Conservation (phyloP, 2,797 vertebrate species). For the Otolemur crassicaudatus region DNA sequence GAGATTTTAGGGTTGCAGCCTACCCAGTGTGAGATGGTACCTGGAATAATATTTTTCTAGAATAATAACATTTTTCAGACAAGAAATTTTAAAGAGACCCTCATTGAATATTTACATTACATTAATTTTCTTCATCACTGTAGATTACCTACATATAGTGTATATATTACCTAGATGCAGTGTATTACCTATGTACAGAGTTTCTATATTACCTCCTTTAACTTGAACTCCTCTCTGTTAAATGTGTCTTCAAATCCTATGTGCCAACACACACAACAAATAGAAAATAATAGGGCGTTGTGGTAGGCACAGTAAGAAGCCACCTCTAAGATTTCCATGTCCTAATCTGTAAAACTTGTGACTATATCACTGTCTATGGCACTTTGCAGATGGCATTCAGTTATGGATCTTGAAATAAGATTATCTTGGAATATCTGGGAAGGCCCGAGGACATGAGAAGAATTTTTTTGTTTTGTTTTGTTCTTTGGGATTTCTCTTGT, state of each 20-base stretch:
- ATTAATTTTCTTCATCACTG: not conserved
- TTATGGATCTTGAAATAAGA: not conserved
- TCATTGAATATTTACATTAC: not conserved
- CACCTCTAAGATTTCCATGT: not conserved
- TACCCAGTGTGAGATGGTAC: not conserved
- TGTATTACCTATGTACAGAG: not conserved
- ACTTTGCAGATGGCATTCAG: not conserved
- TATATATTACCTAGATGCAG: no score
- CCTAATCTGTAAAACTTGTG: not conserved
- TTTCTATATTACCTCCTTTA: not conserved
- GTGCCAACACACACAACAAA: not conserved
- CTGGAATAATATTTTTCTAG: not conserved
- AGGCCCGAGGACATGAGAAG: not conserved
- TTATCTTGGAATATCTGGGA: not conserved
- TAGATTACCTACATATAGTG: not conserved
- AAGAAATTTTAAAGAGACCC: not conserved
- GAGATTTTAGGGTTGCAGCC: not conserved
- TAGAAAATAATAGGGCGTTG: not conserved
- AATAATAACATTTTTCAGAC: not conserved
- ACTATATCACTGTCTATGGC: not conserved
- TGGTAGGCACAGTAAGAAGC: not conserved
- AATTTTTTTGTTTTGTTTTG: not conserved
- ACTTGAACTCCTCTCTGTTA: not conserved
- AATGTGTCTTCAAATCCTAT: not conserved
- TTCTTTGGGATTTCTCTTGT: not conserved